Percentiles rank a stretch among this genome's conserved stretches.
These are phyloP conservation scores for Semotilus atromaculatus DNA, from an alignment of 2,797 vertebrate genomes.

Conservation along the genomic window DNA sequence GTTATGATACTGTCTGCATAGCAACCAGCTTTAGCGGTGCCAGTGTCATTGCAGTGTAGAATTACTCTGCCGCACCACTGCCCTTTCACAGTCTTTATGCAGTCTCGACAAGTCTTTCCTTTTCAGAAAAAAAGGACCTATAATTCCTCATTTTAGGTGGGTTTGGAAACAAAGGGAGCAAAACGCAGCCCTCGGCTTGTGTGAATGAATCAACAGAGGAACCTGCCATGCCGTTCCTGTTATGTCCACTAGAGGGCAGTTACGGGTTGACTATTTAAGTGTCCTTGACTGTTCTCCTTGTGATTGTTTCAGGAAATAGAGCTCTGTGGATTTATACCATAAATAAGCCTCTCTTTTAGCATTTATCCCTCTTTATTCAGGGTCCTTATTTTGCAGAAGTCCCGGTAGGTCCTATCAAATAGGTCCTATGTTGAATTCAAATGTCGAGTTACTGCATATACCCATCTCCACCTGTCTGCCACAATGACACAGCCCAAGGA, in stretches of 20 bases:
- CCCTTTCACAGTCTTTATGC: slow-evolving; percentile 45
- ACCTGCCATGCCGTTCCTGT: background rate
- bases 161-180: slow-evolving; percentile 14
- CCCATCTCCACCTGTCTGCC: background rate
- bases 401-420: background rate
- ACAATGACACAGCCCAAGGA: background rate
- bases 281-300: slow-evolving; percentile 45
- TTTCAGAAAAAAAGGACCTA: slow-evolving; percentile 11
- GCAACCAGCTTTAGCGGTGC: slow-evolving; percentile 50
- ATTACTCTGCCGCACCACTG: slow-evolving; percentile 40
- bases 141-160: slow-evolving; percentile 13
- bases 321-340: slow-evolving; percentile 12
- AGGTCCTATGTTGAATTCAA: slow-evolving; percentile 1
- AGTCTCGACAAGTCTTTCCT: slow-evolving; percentile 22
- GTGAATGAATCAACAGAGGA: background rate
- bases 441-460: background rate
- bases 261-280: slow-evolving; percentile 27
- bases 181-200: slow-evolving; percentile 18
- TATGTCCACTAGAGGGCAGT: slow-evolving; percentile 58
- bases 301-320: slow-evolving; percentile 38
- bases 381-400: background rate
- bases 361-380: slow-evolving; percentile 4
- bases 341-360: slow-evolving; percentile 9
- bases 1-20: slow-evolving; percentile 56
- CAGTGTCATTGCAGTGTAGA: slow-evolving; percentile 10